Evolutionary conservation across 2,113 vertebrate species (phyloP).

Genomic region (Chitala chitala): DNA sequence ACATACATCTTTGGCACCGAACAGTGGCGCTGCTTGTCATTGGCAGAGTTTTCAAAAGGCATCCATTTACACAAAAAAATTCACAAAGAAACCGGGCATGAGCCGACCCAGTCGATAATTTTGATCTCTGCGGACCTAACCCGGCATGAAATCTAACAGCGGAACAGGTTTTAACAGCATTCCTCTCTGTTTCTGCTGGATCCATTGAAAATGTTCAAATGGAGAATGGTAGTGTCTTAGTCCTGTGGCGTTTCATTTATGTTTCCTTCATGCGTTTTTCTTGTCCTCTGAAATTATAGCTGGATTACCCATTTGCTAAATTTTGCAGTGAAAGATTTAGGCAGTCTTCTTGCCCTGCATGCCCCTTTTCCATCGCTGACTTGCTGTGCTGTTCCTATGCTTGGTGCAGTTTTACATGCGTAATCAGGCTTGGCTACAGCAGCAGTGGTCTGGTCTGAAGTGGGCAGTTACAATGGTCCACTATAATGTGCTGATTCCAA

Average conservation of each 20-base stretch:
- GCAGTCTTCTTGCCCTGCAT: background rate
- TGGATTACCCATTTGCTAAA: slow-evolving; percentile 5
- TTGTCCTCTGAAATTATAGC: background rate
- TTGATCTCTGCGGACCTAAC: background rate
- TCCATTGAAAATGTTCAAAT: background rate
- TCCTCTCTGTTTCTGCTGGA: too few relatives aligned
- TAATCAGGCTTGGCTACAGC: background rate
- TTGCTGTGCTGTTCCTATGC: background rate
- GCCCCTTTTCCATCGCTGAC: too few relatives aligned
- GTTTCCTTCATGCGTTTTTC: too few relatives aligned
- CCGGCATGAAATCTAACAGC: background rate
- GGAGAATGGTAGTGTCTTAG: background rate
- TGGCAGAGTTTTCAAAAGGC: slow-evolving; percentile 1
- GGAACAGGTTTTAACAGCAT: background rate
- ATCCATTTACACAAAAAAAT: slow-evolving; percentile 11
- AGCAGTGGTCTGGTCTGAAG: too few relatives aligned
- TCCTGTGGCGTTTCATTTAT: background rate
- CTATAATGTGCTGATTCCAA: too few relatives aligned
- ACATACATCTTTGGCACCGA: background rate
- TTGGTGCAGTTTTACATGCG: background rate
- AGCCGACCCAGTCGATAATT: background rate
- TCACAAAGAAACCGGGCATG: background rate
- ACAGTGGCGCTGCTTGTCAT: background rate
- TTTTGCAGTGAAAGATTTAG: background rate
- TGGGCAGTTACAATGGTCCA: too few relatives aligned